A percentile compares a stretch with the other conserved stretches of the same genome.
phyloP scores from a whole-genome alignment of 2,888 invertebrate species.

The Spilosoma lubricipeda region DNA sequence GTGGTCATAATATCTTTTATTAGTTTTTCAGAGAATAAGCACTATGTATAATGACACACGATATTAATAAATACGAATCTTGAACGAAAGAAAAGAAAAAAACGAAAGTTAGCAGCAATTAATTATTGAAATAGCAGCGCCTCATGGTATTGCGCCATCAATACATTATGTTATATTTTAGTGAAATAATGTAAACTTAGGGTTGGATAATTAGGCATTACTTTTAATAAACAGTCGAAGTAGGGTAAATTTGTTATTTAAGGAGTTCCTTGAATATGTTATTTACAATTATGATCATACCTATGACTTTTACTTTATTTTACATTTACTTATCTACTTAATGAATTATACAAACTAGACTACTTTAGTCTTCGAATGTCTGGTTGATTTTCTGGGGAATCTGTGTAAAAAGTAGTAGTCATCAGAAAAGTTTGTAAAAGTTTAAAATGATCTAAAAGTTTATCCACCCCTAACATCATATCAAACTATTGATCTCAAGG shows the following conservation, averaged over 20 bases:
- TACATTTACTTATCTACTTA: too few relatives aligned
- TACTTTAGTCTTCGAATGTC: too few relatives aligned
- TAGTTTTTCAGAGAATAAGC: constrained; percentile 8
- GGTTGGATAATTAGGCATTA: background rate
- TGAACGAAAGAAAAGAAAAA: background rate
- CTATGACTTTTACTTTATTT: too few relatives aligned
- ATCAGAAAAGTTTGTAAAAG: too few relatives aligned
- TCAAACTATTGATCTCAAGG: too few relatives aligned
- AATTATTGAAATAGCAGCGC: background rate
- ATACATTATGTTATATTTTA: background rate
- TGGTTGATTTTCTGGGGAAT: too few relatives aligned
- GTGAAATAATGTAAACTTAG: background rate
- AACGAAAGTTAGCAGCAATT: background rate
- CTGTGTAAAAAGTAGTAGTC: too few relatives aligned
- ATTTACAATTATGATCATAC: too few relatives aligned
- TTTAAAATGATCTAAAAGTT: too few relatives aligned
- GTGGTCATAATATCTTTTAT: constrained; percentile 9
- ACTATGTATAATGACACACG: background rate
- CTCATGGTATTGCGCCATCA: background rate
- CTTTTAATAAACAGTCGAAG: background rate
- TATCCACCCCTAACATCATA: too few relatives aligned
- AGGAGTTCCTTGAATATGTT: background rate
- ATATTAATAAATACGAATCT: background rate
- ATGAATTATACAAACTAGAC: too few relatives aligned
- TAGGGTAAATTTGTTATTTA: background rate